Base-by-base conservation (phyloP, 2,797 vertebrate genomes). In the Acipenser ruthenus region DNA sequence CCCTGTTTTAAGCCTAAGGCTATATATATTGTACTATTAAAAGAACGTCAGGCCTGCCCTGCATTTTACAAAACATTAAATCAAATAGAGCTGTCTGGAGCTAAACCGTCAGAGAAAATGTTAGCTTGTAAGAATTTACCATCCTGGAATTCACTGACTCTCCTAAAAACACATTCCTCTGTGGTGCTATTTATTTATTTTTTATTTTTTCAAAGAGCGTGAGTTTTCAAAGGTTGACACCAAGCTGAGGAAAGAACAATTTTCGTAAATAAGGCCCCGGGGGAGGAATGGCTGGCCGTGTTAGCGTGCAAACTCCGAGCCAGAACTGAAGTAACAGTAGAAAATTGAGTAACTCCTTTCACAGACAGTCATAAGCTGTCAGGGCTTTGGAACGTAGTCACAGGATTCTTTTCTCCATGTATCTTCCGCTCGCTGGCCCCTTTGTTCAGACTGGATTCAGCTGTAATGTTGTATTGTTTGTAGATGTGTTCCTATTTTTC, bases 181-280 rank as follows among this genome's bases (percentile, higher is more conserved):
- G 72, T 68, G 47, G 68, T 0, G 11, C 69, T 62, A 7, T 9
- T 51, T 50, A 0, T 1, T 8, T 50, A 18, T 64, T 18, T 18
- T 18, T 62, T 64, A 50, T 61, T 69, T 65, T 50, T 51, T 37
- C 5, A 4, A 4, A 37, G 5, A 37, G 37, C 3, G 37, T 37
- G 37, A 37, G 4, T 65, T 50, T 56, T 61, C 68, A 74, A 74
- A 72, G 48, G 69, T 76, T 75, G 67, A 68, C 37, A 37, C 65
- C 75, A 72, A 80, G 69, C 79, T 77, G 76, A 71, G 70, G 70
- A 73, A 72, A 70, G 71, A 87, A 65, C 69, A 66, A 13, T 74
- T 74, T 74, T 79, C 74, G 65, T 69, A 80, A 82, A 75, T 72
- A 67, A 80, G 71, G 71, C 72, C 82, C 79, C 77, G 69, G 68